Base-by-base conservation (phyloP, 2,797 vertebrate species). In the Rousettus madagascariensis region DNA sequence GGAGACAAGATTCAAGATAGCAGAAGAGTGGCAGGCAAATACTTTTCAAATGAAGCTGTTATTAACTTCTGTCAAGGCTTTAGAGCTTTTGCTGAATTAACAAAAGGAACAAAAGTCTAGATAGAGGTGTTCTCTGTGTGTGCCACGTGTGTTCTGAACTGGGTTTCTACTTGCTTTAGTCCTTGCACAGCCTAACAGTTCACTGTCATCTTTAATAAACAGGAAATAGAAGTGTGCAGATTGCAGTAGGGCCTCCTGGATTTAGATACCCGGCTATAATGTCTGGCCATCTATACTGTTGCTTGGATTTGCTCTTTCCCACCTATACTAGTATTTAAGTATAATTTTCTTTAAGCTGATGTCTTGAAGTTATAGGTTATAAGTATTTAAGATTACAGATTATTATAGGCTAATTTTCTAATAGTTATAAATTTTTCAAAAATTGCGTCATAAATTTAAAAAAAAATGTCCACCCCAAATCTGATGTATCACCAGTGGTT, bases 201-300 rank as follows among this genome's bases (percentile, higher is more conserved):
- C 84, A 94, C 93, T 63, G 80, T 96, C 96, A 77, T 97, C 98
- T 97, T 78, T 94, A 98, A 98, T 98, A 98, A 98, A 98, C n/a
- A 84, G 51, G 92, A 97, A 98, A 97, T 74, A 74, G 71, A 71
- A 63, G 26, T 24, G 8, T 63, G 49, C 75, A 59, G 71, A 26
- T 61, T 63, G 20, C 43, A 20, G 3, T 15, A 33, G 83, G 86
- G 36, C 9, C 28, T 61, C 33, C 43, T 55, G 30, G 38, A 13
- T 80, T 66, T 49, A 53, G 26, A 51, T 17, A 38, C 28, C 20
- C 63, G 82, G 22, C 59, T 51, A 16, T 69, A n/a, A 71, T 71
- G 22, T 63, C 43, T 16, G 78, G n/a, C 77, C 16, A 0, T 26
- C 69, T 72, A 0, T 36, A 10, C 26, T 4, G 10, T 82, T 71